Conservation (phyloP, 2,797 vertebrate species). For the Luscinia megarhynchos region DNA sequence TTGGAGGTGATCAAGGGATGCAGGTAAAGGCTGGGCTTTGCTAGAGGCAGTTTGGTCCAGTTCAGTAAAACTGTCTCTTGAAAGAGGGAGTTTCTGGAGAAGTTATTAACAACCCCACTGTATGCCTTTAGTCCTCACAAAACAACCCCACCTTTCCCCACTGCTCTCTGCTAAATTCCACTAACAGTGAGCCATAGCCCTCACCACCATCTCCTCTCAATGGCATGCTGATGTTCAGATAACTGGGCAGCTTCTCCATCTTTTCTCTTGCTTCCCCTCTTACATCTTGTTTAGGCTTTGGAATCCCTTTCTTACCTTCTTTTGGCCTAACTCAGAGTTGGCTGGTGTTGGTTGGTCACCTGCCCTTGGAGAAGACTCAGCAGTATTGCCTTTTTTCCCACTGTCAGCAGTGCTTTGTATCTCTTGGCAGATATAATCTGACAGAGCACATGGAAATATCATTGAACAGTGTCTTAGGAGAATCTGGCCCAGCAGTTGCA, state of each 20-base stretch:
- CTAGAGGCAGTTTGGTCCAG: background rate
- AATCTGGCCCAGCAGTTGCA: background rate
- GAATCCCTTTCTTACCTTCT: background rate
- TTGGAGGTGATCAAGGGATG: slow-evolving; percentile 32
- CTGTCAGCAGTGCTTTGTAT: background rate
- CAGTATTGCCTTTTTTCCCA: background rate
- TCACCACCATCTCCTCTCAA: background rate
- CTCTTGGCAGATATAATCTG: background rate
- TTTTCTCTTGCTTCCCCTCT: background rate
- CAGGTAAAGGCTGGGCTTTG: background rate
- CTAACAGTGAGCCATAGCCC: background rate
- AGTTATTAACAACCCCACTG: background rate
- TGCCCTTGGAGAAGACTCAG: background rate
- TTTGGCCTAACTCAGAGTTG: background rate
- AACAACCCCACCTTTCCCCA: background rate
- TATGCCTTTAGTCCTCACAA: background rate
- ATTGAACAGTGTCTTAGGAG: background rate
- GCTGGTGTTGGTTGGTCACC: background rate
- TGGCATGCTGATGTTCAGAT: background rate
- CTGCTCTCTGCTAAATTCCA: background rate
- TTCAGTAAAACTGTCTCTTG: background rate
- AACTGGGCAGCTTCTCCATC: background rate
- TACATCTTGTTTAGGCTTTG: background rate
- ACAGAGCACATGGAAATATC: background rate
- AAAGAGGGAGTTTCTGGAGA: background rate